A percentile compares a stretch with the other conserved stretches of the same genome.
Evolutionary conservation across 2,888 invertebrate species (phyloP).

Genomic region (Tetrapedia diversipes): DNA sequence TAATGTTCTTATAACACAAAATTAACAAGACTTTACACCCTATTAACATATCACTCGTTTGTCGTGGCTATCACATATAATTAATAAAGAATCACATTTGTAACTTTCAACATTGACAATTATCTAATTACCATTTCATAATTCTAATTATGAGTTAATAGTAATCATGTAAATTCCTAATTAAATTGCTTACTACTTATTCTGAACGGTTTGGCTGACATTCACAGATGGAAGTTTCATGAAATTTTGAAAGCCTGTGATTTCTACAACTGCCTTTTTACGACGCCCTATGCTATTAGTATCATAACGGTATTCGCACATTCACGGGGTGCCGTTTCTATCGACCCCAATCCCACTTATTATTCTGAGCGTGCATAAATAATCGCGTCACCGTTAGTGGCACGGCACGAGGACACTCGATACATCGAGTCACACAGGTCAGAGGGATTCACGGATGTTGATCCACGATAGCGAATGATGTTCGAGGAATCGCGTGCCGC

Average conservation of each 20-base stretch:
- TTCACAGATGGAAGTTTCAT: too few relatives aligned
- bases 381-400: slow-evolving; percentile 34
- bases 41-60: too few relatives aligned
- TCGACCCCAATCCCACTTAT: slow-evolving; percentile 9
- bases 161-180: too few relatives aligned
- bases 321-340: slow-evolving; percentile 1
- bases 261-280: background rate
- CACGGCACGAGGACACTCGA: slow-evolving; percentile 33
- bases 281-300: background rate
- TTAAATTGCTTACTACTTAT: too few relatives aligned
- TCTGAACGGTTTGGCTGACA: too few relatives aligned
- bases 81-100: too few relatives aligned
- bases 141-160: too few relatives aligned
- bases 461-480: slow-evolving; percentile 48
- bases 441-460: slow-evolving; percentile 40
- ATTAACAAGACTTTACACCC: too few relatives aligned
- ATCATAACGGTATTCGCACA: background rate
- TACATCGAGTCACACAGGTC: slow-evolving; percentile 26
- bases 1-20: too few relatives aligned
- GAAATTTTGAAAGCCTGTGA: background rate
- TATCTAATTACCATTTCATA: too few relatives aligned
- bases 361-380: slow-evolving; percentile 37
- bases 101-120: too few relatives aligned
- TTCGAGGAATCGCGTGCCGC: slow-evolving; percentile 39
- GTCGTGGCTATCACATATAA: too few relatives aligned